Percentiles rank a stretch among this genome's conserved stretches.
Evolutionary conservation across 2,797 vertebrate species (phyloP).

Genomic region (Amazona ochrocephala): DNA sequence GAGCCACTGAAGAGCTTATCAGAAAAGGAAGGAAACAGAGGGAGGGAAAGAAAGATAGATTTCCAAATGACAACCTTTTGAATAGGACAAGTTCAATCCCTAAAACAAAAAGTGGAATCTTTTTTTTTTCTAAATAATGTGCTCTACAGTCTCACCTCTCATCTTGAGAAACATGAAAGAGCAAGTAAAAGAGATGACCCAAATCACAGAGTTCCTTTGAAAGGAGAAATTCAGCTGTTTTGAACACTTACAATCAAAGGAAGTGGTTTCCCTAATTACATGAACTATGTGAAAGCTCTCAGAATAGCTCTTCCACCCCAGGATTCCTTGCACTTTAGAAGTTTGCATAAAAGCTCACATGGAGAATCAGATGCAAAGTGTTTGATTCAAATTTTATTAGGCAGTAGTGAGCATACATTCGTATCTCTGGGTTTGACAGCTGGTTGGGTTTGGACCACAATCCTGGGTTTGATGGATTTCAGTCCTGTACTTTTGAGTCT

Average conservation of each 20-base stretch:
- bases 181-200: slow-evolving; percentile 85
- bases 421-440: slow-evolving; percentile 70
- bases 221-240: slow-evolving; percentile 86
- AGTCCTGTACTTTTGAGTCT: slow-evolving; percentile 69
- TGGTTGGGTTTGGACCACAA: slow-evolving; percentile 73
- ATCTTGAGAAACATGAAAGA: slow-evolving; percentile 85
- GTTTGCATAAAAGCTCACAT: slow-evolving; percentile 87
- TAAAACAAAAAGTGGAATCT: slow-evolving; percentile 84
- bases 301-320: slow-evolving; percentile 86
- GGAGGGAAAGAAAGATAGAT: slow-evolving; percentile 72
- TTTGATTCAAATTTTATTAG: slow-evolving; percentile 86
- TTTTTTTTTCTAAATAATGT: slow-evolving; percentile 81
- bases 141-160: slow-evolving; percentile 81
- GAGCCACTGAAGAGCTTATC: slow-evolving; percentile 63
- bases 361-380: slow-evolving; percentile 86
- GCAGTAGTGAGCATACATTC: slow-evolving; percentile 77
- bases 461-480: slow-evolving; percentile 79
- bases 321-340: slow-evolving; percentile 87
- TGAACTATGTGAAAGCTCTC: slow-evolving; percentile 86
- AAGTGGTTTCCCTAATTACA: slow-evolving; percentile 88
- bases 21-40: slow-evolving; percentile 76
- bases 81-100: slow-evolving; percentile 82
- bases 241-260: slow-evolving; percentile 88
- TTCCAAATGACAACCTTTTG: slow-evolving; percentile 80
- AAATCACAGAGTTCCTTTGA: slow-evolving; percentile 86